phyloP scores from a whole-genome alignment of 1,140 invertebrate species.

The Pseudomyrmex concolor region DNA sequence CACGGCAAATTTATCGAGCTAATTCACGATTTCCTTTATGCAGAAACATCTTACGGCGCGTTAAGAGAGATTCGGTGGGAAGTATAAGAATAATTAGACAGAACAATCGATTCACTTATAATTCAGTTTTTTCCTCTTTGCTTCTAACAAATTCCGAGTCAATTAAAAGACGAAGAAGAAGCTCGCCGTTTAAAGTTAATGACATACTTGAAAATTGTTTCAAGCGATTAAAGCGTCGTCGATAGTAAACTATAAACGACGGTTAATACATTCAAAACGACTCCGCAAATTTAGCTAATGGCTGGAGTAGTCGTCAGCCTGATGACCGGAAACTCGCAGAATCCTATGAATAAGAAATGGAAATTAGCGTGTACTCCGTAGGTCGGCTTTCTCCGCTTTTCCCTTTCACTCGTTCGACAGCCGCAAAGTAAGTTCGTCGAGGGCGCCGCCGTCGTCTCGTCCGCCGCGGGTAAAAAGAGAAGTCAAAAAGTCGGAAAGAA shows the following conservation, averaged over 20 bases:
- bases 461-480: constrained; percentile 67
- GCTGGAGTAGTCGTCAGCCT: constrained; percentile 13
- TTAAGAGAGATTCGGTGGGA: not conserved
- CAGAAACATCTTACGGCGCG: not conserved
- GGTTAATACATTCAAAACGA: constrained; percentile 13
- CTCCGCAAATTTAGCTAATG: constrained; percentile 33
- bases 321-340: constrained; percentile 39
- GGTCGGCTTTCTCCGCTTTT: constrained; percentile 30
- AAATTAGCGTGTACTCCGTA: constrained; percentile 66
- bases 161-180: not conserved
- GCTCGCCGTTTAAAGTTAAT: not conserved
- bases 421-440: constrained; percentile 59
- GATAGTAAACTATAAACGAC: constrained; percentile 11
- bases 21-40: constrained; percentile 11
- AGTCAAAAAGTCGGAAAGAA: constrained; percentile 80
- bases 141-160: not conserved
- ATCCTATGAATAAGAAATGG: constrained; percentile 58
- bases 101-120: no score
- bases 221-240: not conserved
- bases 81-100: no score
- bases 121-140: not conserved
- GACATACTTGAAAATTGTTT: not conserved
- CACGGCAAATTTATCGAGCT: constrained; percentile 7
- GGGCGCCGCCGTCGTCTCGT: constrained; percentile 42
- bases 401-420: constrained; percentile 43